Evolutionary conservation across 2,113 vertebrate genomes (phyloP).

Genomic region (Okapia johnstoni): DNA sequence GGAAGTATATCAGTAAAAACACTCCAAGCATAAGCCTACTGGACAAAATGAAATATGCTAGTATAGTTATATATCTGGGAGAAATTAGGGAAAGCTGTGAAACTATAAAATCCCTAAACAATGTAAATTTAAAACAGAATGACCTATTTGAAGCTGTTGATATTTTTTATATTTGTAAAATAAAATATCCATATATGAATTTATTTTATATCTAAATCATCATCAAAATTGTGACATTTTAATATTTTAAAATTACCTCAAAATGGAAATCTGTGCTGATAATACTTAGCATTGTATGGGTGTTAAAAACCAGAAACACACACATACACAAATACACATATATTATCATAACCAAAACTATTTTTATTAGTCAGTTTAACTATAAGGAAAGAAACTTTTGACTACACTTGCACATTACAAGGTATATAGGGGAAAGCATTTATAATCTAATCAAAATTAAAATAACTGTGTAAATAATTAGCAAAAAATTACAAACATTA

Average conservation of each 20-base stretch:
- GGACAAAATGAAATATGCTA: not conserved
- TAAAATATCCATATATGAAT: not conserved
- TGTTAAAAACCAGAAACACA: not conserved
- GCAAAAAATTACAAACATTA: not conserved
- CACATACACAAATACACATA: too few species aligned
- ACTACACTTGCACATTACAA: not conserved
- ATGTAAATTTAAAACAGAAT: not conserved
- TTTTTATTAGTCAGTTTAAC: not conserved
- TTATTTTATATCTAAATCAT: not conserved
- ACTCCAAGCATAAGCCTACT: not conserved
- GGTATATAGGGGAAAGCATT: not conserved
- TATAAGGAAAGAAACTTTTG: not conserved
- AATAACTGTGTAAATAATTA: not conserved
- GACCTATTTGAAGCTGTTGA: not conserved
- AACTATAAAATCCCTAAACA: not conserved
- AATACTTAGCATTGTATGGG: not conserved
- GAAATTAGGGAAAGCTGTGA: not conserved
- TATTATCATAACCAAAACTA: not conserved
- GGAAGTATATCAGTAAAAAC: not conserved
- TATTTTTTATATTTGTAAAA: not conserved
- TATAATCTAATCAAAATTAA: not conserved
- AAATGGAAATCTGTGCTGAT: not conserved
- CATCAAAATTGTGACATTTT: not conserved
- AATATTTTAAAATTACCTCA: not conserved
- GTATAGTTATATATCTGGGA: not conserved